Evolutionary conservation across 2,113 vertebrate species (phyloP), one percentile per base, ranked within the genome.

Genomic region (Daboia siamensis): DNA sequence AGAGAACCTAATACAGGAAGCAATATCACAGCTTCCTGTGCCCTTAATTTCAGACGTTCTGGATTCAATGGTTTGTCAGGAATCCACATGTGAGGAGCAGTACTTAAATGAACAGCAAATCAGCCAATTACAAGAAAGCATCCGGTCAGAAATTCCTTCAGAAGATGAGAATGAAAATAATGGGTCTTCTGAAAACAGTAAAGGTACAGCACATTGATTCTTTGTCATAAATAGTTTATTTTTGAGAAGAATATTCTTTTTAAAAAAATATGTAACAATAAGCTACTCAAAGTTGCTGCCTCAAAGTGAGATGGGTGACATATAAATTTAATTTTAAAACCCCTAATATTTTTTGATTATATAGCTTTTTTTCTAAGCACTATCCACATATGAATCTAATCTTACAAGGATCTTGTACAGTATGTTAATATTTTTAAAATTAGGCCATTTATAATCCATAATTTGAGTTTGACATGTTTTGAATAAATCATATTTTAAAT

Each of bases 131-230:
- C 97, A 98, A 17, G 97, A 97, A 56, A 97, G 96, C 94, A 98
- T 97, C 94, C 95, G 94, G 55, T 96, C 97, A 55, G 97, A 98
- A 93, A 96, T 94, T 4, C 97, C 97, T 51, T 97, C 97, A 87
- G 98, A 97, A 87, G 97, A 98, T 0, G 97, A 97, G 90, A 98
- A 97, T 44, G 98, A 97, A 84, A 97, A 95, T 24, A 97, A 97
- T 7, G 95, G 95, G 94, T 93, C 97, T 0, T 59, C 97, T 86
- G 97, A 97, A 92, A 97, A 90, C 94, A 97, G 88, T 95, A 97
- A 97, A 98, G 98, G 98, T 98, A 97, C 51, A 57, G 7, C 69
- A 94, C 87, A 51, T n/a, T 33, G 90, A 2, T 20, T 48, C 61
- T 87, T 61, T 89, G 23, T 64, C 56, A 23, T 20, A 91, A 87